Percentiles rank a stretch among this genome's conserved stretches.
These are phyloP conservation scores for Sigmodon hispidus DNA, from an alignment of 2,113 vertebrate species.

Conservation along the genomic window DNA sequence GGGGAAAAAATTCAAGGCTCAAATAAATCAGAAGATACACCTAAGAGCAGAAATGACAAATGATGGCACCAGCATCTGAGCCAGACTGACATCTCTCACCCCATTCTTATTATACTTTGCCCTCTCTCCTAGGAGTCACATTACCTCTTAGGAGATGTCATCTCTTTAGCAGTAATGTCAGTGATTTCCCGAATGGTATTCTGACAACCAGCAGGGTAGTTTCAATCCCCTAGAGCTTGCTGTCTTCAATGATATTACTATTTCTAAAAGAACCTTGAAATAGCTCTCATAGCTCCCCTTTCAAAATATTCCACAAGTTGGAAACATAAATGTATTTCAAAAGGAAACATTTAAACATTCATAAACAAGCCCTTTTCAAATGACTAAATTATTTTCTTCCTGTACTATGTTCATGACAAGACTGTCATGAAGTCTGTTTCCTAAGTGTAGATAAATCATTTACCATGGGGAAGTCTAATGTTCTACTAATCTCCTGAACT, in stretches of 20 bases:
- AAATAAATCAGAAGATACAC: constrained; percentile 10
- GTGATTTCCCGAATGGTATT: constrained; percentile 61
- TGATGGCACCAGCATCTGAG: not conserved
- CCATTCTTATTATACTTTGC: not conserved
- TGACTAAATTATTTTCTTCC: constrained; percentile 36
- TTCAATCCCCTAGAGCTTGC: not conserved
- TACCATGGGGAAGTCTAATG: not conserved
- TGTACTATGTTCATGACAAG: not conserved
- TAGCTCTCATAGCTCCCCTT: not conserved
- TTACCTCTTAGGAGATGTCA: not conserved
- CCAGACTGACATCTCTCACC: not conserved
- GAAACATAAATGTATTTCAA: constrained; percentile 12
- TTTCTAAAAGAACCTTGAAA: constrained; percentile 49
- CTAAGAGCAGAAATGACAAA: not conserved
- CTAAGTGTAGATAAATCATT: not conserved
- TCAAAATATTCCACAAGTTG: constrained; percentile 39
- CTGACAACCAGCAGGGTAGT: constrained; percentile 54
- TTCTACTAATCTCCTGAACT: not conserved
- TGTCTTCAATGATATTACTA: not conserved
- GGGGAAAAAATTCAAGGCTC: not conserved
- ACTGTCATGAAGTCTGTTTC: not conserved
- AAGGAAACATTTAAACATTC: constrained; percentile 18
- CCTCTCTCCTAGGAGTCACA: not conserved
- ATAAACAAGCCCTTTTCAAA: not conserved
- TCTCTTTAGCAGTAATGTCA: constrained; percentile 30